phyloP scores from a whole-genome alignment of 30 jellyfish, hydroid and myxozoan genomes.

The Aurelia sp. region DNA sequence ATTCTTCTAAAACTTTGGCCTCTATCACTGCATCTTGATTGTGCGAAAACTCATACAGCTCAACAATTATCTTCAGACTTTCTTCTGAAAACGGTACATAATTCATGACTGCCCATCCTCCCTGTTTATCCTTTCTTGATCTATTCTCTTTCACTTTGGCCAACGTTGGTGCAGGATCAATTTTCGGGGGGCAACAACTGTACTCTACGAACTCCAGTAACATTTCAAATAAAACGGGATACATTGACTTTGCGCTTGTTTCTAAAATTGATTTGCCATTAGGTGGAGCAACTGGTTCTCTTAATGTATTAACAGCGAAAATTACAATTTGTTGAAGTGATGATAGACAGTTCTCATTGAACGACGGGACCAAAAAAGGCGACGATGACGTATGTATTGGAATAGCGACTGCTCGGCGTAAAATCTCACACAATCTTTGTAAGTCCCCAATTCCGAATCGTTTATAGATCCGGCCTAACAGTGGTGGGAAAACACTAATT shows the following conservation, averaged over 20 bases:
- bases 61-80: constrained; percentile 75
- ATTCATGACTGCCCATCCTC: constrained; percentile 90
- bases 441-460: constrained; percentile 96
- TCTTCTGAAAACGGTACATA: constrained; percentile 95
- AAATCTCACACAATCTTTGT: constrained; percentile 84
- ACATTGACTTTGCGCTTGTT: constrained; percentile 80
- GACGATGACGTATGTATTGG: constrained; percentile 95
- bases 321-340: constrained; percentile 86
- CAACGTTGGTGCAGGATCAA: constrained; percentile 65
- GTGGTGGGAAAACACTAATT: constrained; percentile 87
- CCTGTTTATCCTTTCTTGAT: constrained; percentile 60
- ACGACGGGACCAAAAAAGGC: constrained; percentile 84
- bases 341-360: constrained; percentile 89
- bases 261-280: constrained; percentile 61
- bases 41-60: constrained; percentile 62
- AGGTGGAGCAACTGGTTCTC: constrained; percentile 72
- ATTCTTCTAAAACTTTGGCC: constrained; percentile 72
- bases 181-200: constrained; percentile 98
- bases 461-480: constrained; percentile 82
- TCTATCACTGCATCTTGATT: constrained; percentile 72
- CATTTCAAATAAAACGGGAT: constrained; percentile 75
- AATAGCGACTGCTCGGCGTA: constrained; percentile 82
- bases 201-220: constrained; percentile 78
- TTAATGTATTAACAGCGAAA: constrained; percentile 55
- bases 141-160: background rate